Base-by-base conservation (phyloP, 2,797 vertebrate genomes). In the Chanos chanos region DNA sequence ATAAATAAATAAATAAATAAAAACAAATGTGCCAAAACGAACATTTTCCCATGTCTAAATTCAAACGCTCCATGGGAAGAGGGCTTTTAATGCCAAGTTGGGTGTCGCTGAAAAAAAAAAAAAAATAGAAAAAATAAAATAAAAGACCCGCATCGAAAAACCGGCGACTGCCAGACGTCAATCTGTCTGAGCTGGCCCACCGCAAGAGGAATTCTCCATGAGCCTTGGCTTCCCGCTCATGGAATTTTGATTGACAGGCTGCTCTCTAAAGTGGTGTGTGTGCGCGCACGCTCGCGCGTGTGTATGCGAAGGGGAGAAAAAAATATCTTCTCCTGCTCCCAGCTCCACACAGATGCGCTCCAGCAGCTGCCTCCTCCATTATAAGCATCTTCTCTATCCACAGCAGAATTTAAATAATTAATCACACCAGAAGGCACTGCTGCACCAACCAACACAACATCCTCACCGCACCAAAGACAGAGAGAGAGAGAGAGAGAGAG, bases 341-440 rank as follows among this genome's bases (percentile, higher is more conserved):
- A 84, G 83, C 86, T 84, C 83, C n/a, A n/a, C 79, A 85, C 86
- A 88, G 85, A 87, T 86, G 84, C 82, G 83, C 72, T 12, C 43
- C 25, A 82, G 81, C 86, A 83, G 83, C 81, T 87, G 83, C 81
- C 82, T 78, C 72, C 57, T 63, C 82, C 81, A 84, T 86, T 82
- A 83, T 79, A 74, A 68, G 76, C 77, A 30, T 76, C 75, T 71
- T 78, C 77, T 75, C 74, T 78, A 76, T 72, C 74, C 74, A 80
- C 77, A 76, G 83, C 74, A 31, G 52, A 79, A 75, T 81, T 83
- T 85, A 81, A 84, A 83, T 84, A 84, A 85, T 85, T 86, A 83
- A 84, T 86, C 55, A 69, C 22, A 64, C 74, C 83, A 81, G 81
- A 79, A 82, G 84, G 83, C 66, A 71, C 78, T 57, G 76, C 77